These are phyloP conservation scores for Zeus faber DNA, from an alignment of 2,113 vertebrate genomes.

Conservation along the genomic window DNA sequence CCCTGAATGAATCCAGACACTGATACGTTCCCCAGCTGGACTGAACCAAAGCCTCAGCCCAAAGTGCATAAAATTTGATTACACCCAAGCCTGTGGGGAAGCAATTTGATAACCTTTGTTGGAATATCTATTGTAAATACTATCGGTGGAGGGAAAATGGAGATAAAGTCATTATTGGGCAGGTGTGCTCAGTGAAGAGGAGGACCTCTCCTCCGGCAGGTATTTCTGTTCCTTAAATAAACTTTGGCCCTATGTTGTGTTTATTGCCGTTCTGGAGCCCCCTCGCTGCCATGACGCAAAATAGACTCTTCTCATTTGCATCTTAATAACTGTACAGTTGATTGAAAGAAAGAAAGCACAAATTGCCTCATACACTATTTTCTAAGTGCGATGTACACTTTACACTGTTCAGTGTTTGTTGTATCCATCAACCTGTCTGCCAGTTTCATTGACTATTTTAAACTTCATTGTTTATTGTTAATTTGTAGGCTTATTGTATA, in stretches of 20 bases:
- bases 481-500: too few species aligned
- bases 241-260: neutral
- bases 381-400: too few species aligned
- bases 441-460: too few species aligned
- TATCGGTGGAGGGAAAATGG: neutral
- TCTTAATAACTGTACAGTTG: neutral
- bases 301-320: neutral
- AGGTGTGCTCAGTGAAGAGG: neutral
- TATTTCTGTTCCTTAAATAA: too few species aligned
- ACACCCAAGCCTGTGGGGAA: slow-evolving; percentile 2
- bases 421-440: too few species aligned
- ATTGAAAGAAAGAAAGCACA: neutral
- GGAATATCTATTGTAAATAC: slow-evolving; percentile 16
- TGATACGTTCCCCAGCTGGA: slow-evolving; percentile 30
- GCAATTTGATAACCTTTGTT: slow-evolving; percentile 13
- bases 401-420: neutral
- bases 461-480: too few species aligned
- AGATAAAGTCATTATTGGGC: neutral
- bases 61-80: slow-evolving; percentile 31
- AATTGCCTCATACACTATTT: neutral
- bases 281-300: neutral
- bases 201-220: neutral
- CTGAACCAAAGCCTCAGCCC: slow-evolving; percentile 32
- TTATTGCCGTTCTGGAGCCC: neutral
- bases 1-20: slow-evolving; percentile 42